A percentile compares a stretch with the other conserved stretches of the same genome.
Evolutionary conservation across 2,797 vertebrate species (phyloP).

Genomic region (Typhlichthys subterraneus): DNA sequence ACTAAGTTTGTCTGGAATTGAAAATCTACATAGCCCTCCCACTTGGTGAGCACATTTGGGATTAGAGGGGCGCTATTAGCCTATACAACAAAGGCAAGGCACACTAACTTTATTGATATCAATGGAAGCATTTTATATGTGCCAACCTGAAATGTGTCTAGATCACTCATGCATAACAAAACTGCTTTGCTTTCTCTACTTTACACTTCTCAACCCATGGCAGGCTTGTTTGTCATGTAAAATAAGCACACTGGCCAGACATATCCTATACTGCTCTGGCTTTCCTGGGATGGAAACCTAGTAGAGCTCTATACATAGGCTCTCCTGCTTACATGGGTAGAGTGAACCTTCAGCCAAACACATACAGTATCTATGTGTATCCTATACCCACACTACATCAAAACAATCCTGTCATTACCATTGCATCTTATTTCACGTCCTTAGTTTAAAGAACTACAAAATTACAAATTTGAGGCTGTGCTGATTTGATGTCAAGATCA

Average conservation of each 20-base stretch:
- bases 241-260: conserved; percentile 13
- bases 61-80: too few species aligned
- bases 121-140: too few species aligned
- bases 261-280: conserved; percentile 37
- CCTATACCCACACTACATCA: neutral
- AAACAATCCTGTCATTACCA: neutral
- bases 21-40: too few species aligned
- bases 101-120: too few species aligned
- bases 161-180: neutral
- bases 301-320: conserved; percentile 53
- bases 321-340: conserved; percentile 15
- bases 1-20: too few species aligned
- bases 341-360: conserved; percentile 18
- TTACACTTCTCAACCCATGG: neutral
- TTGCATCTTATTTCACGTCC: neutral
- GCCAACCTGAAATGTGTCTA: too few species aligned
- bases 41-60: too few species aligned
- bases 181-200: neutral
- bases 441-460: neutral
- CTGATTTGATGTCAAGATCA: conserved; percentile 52
- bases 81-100: too few species aligned
- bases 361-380: too few species aligned
- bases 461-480: conserved; percentile 12
- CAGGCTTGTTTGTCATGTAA: too few species aligned
- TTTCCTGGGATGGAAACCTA: conserved; percentile 42